Conservation (phyloP, 2,888 invertebrate genomes). For the Drosophila subsilvestris region DNA sequence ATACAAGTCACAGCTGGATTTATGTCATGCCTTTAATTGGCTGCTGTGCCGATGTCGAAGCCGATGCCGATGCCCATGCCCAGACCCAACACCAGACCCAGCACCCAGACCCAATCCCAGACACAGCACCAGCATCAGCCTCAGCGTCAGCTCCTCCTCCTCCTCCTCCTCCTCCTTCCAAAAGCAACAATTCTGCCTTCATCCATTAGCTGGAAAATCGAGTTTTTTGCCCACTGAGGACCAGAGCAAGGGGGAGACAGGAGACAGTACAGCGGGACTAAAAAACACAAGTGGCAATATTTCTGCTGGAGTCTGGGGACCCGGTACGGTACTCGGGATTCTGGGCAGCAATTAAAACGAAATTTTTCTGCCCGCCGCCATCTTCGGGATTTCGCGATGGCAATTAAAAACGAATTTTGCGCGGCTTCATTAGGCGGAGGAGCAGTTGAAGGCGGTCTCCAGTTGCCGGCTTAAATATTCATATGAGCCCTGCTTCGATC, state of each 20-base stretch:
- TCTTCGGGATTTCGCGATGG: conserved; percentile 72
- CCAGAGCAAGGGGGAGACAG: not conserved
- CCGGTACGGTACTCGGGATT: conserved; percentile 35
- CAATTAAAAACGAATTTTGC: conserved; percentile 81
- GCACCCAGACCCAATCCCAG: conserved; percentile 16
- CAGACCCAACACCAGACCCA: conserved; percentile 22
- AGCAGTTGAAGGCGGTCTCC: conserved; percentile 46
- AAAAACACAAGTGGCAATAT: conserved; percentile 73
- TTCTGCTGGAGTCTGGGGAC: conserved; percentile 30
- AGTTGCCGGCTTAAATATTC: conserved; percentile 63
- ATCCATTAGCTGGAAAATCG: conserved; percentile 77
- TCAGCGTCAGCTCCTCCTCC: conserved; percentile 20
- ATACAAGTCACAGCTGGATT: conserved; percentile 84
- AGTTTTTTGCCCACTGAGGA: conserved; percentile 52
- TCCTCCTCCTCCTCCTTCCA: conserved; percentile 18
- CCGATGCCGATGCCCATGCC: conserved; percentile 17
- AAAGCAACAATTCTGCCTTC: conserved; percentile 57
- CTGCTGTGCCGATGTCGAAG: conserved; percentile 76
- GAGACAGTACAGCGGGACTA: conserved; percentile 45
- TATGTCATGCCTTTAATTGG: conserved; percentile 84
- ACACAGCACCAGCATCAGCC: conserved; percentile 18
- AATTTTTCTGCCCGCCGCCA: conserved; percentile 74
- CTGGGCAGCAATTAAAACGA: conserved; percentile 73
- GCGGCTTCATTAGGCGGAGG: conserved; percentile 73
- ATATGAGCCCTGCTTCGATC: conserved; percentile 53